Conservation (phyloP, 1,140 invertebrate species). For the Scylla paramamosain region DNA sequence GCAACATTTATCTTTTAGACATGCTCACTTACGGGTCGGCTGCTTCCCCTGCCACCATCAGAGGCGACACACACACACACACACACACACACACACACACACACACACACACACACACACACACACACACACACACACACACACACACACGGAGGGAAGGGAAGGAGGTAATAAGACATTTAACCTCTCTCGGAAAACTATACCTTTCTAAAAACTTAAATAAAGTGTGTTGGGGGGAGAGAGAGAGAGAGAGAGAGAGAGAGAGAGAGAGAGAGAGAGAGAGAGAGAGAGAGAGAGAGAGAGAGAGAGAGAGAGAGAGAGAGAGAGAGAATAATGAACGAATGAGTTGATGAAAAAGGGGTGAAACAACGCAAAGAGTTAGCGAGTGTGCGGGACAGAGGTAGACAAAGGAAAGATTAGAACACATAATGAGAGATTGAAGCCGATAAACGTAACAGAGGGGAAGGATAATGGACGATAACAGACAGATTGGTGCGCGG, state of each 20-base stretch:
- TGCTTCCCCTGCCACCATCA: background rate
- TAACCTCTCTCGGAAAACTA: too few relatives aligned
- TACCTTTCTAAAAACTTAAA: too few relatives aligned
- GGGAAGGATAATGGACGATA: conserved; percentile 21
- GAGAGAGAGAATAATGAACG: background rate
- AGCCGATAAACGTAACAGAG: conserved; percentile 2
- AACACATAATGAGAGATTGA: conserved; percentile 15
- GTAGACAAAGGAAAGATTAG: conserved; percentile 14
- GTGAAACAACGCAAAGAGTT: conserved; percentile 3
- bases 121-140: background rate
- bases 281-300: conserved; percentile 2
- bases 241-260: background rate
- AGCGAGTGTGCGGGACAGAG: conserved; percentile 1
- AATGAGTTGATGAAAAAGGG: background rate
- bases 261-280: conserved; percentile 6
- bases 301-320: conserved; percentile 37
- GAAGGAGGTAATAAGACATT: too few relatives aligned
- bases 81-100: conserved; percentile 2
- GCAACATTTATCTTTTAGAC: conserved; percentile 61
- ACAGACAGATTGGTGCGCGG: background rate
- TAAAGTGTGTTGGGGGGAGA: background rate
- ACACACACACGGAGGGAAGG: background rate
- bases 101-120: conserved; percentile 20
- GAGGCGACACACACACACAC: background rate
- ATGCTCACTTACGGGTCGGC: conserved; percentile 40